Conservation (phyloP, 35 echinoderm and acorn worm genomes). For the Eucidaris tribuloides region DNA sequence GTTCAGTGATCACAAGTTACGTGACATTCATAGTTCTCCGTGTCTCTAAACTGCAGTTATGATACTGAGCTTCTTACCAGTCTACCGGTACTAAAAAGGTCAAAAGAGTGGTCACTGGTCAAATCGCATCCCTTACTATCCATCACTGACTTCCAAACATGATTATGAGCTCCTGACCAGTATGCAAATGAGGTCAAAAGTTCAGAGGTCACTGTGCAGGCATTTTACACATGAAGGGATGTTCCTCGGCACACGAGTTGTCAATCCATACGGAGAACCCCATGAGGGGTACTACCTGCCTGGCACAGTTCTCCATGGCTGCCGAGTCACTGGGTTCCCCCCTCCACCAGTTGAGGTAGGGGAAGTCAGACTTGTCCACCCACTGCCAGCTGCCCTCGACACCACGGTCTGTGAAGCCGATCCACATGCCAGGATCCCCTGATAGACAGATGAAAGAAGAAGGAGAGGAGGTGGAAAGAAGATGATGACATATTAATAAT, state of each 20-base stretch:
- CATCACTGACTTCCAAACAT: no score
- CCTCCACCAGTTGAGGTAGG: slow-evolving; percentile 48
- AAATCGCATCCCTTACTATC: no score
- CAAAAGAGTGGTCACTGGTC: no score
- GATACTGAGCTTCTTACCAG: no score
- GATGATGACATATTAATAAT: no score
- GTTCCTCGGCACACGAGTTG: slow-evolving; percentile 31
- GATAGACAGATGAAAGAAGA: background rate
- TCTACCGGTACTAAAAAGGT: no score
- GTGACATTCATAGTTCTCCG: no score
- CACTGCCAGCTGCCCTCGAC: slow-evolving; percentile 57
- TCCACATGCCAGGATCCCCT: slow-evolving; percentile 87
- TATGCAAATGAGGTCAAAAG: no score
- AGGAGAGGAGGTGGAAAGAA: background rate
- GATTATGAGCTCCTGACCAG: no score
- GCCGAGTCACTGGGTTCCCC: background rate
- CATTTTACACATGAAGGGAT: slow-evolving; percentile 89
- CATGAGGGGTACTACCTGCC: slow-evolving; percentile 46
- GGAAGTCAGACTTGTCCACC: slow-evolving; percentile 51
- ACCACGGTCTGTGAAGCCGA: slow-evolving; percentile 49
- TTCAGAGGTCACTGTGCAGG: slow-evolving; percentile 62
- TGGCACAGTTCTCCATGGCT: slow-evolving; percentile 38
- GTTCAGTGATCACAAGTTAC: no score
- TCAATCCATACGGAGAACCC: slow-evolving; percentile 54
- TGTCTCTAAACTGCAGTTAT: no score